Conservation (phyloP, 2,888 invertebrate species). For the Pristionchus mayeri region DNA sequence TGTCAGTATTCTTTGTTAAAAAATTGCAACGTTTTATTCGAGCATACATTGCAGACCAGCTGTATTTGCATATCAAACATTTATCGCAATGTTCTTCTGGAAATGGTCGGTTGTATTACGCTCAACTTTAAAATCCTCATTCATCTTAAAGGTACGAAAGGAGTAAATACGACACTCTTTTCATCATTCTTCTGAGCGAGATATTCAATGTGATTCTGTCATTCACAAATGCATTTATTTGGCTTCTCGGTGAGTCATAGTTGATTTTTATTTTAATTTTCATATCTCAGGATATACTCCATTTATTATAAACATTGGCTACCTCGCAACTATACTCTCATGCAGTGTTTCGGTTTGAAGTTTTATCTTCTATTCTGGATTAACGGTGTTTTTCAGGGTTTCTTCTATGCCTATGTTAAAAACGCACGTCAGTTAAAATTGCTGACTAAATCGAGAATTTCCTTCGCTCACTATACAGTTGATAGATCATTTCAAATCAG, state of each 20-base stretch:
- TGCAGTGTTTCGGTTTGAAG: constrained; percentile 11
- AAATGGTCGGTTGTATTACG: neutral
- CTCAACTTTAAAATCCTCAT: neutral
- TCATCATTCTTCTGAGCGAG: neutral
- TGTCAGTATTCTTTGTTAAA: too few species aligned
- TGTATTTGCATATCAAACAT: neutral
- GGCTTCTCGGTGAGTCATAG: neutral
- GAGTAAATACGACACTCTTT: neutral
- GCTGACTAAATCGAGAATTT: neutral
- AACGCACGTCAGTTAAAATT: neutral
- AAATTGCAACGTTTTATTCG: neutral
- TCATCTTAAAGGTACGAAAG: neutral
- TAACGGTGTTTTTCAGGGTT: neutral
- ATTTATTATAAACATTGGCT: neutral
- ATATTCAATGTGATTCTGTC: neutral
- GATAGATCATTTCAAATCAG: neutral
- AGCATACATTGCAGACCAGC: neutral
- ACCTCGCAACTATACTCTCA: neutral
- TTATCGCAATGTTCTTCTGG: neutral
- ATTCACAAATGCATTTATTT: neutral
- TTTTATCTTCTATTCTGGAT: neutral
- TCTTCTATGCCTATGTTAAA: neutral
- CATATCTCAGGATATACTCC: neutral
- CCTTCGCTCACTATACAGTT: neutral
- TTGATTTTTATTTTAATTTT: too few species aligned